Percentiles rank a stretch among this genome's conserved stretches.
These are phyloP conservation scores for Tenthredo distinguenda DNA, from an alignment of 2,888 invertebrate genomes.

Conservation along the genomic window DNA sequence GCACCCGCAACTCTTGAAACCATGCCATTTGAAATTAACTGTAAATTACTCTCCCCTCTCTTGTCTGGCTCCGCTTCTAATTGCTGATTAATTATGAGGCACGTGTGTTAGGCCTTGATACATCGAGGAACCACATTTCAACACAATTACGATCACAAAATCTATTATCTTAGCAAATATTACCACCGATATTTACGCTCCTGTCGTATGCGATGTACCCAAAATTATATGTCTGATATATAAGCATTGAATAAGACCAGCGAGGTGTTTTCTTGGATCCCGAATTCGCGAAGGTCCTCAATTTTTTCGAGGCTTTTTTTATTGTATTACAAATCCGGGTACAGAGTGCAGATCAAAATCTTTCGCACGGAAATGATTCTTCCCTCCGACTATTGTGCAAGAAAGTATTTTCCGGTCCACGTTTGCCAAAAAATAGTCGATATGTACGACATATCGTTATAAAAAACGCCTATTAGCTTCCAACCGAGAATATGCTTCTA, in stretches of 20 bases:
- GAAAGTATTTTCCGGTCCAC: background rate
- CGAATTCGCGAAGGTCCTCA: too few relatives aligned
- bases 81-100: constrained; percentile 30
- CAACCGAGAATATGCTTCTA: background rate
- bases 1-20: constrained; percentile 13
- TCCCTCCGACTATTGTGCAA: background rate
- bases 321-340: too few relatives aligned
- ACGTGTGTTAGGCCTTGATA: background rate
- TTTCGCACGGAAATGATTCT: too few relatives aligned
- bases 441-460: background rate
- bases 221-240: background rate
- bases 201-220: background rate
- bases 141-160: constrained; percentile 22
- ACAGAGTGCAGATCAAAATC: too few relatives aligned
- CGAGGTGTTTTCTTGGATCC: too few relatives aligned
- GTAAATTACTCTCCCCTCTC: background rate
- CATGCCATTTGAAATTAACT: constrained; percentile 20
- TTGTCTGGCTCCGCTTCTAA: background rate
- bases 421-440: background rate
- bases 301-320: too few relatives aligned
- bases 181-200: background rate
- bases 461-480: background rate
- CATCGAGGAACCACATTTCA: constrained; percentile 6
- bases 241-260: background rate
- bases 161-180: constrained; percentile 18